These are phyloP conservation scores for Eleginops maclovinus DNA, from an alignment of 2,113 vertebrate species.

Conservation along the genomic window DNA sequence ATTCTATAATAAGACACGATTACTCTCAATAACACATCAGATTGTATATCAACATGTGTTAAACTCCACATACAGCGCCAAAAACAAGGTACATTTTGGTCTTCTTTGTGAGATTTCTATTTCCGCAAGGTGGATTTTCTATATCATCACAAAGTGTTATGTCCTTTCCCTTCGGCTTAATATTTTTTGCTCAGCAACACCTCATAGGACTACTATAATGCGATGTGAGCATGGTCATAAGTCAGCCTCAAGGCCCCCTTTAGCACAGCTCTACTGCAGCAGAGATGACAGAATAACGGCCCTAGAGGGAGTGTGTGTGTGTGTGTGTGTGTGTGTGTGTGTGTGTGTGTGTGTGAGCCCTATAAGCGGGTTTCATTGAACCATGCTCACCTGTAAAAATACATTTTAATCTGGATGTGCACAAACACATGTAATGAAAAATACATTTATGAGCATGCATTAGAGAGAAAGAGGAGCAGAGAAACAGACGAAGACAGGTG, in stretches of 20 bases:
- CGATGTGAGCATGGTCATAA: conserved; percentile 44
- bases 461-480: neutral
- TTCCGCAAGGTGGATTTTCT: neutral
- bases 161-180: conserved; percentile 10
- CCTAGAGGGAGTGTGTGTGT: conserved; percentile 23
- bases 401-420: conserved; percentile 24
- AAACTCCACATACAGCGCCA: too few relatives aligned
- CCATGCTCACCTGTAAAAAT: conserved; percentile 4
- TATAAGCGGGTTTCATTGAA: conserved; percentile 51
- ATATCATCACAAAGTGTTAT: neutral
- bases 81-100: neutral
- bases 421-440: conserved; percentile 2
- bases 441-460: conserved; percentile 2
- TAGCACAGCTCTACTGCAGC: conserved; percentile 48
- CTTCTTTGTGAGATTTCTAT: neutral
- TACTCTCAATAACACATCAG: neutral
- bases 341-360: conserved; percentile 20
- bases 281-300: conserved; percentile 54
- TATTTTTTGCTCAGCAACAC: conserved; percentile 52
- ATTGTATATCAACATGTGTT: neutral
- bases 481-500: conserved; percentile 11
- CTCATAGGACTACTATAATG: conserved; percentile 38
- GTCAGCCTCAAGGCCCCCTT: conserved; percentile 50
- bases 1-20: neutral
- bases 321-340: conserved; percentile 12